Percentiles rank a stretch among this genome's conserved stretches.
Evolutionary conservation across 2,888 invertebrate species (phyloP).

Genomic region (Scrobipalpa atriplicella): DNA sequence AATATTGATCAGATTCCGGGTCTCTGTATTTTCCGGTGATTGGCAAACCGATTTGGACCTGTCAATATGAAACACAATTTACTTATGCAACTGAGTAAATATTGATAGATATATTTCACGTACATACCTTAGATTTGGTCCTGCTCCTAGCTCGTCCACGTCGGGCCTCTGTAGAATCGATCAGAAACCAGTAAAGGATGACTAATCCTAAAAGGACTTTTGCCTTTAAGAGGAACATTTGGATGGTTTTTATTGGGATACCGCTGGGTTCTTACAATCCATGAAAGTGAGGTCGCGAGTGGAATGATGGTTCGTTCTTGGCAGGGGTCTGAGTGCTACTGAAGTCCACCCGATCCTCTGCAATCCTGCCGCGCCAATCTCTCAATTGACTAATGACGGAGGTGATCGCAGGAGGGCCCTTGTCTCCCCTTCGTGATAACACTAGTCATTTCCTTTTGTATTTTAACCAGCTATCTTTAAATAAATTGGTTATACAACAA

Average conservation of each 20-base stretch:
- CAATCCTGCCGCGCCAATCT: constrained; percentile 66
- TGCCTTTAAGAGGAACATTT: constrained; percentile 58
- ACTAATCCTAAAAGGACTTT: constrained; percentile 51
- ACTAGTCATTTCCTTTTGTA: constrained; percentile 67
- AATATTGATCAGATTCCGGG: constrained; percentile 95
- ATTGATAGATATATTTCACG: not conserved
- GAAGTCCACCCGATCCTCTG: constrained; percentile 42
- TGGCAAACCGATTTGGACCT: constrained; percentile 93
- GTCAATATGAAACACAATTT: constrained; percentile 33
- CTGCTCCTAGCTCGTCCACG: constrained; percentile 88
- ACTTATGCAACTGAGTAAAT: not conserved
- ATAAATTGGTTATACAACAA: constrained; percentile 14
- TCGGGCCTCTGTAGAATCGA: constrained; percentile 75
- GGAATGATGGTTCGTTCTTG: constrained; percentile 42
- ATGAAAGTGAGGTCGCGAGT: not conserved
- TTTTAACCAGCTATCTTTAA: constrained; percentile 45
- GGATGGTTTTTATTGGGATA: constrained; percentile 28
- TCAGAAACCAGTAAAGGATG: constrained; percentile 51
- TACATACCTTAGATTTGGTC: constrained; percentile 87
- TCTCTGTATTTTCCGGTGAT: constrained; percentile 95
- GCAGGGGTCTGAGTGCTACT: constrained; percentile 56
- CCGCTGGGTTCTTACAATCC: constrained; percentile 34
- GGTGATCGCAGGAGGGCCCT: constrained; percentile 69
- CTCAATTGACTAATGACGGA: constrained; percentile 76
- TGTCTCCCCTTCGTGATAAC: constrained; percentile 69